Base-by-base conservation (phyloP, 2,113 vertebrate genomes). In the Centrocercus urophasianus region DNA sequence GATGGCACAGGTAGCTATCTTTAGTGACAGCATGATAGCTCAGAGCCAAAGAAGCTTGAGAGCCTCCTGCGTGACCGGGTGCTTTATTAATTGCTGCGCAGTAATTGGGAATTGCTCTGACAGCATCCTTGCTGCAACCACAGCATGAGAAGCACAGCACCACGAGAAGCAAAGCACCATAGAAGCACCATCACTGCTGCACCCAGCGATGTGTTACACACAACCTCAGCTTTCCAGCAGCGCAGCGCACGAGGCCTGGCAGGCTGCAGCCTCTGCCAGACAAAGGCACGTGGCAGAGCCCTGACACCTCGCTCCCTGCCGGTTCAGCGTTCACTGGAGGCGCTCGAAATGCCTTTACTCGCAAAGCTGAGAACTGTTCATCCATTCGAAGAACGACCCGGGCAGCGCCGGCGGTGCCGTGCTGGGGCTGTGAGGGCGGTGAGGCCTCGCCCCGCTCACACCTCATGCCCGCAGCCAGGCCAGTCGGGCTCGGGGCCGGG, bases 351-450 rank as follows among this genome's bases (percentile, higher is more conserved):
- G 2, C 38, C 2, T 40, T 61, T 3, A 3, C 47, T 60, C 1
- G 0, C 1, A 0, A 6, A 0, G 45, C 63, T n/a, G 32, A 1
- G 12, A 21, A 5, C 13, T 9, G 4, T 10, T 84, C 6, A 11
- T 7, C 76, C 22, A 63, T 70, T 59, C 28, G 40, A 57, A 25
- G 48, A 30, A 63, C 1, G 10, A 6, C 60, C 7, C 0, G 0
- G 38, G 34, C 19, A 52, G 6, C 34, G 1, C 19, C 10, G 27
- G 27, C 8, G 27, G 52, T 30, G 27, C 52, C 13, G 50, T 27
- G 50, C 17, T 27, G 25, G 24, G 24, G 25, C 50, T 4, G 50
- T 28, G 52, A 14, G 47, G 45, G 45, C 18, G 45, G 8, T 6
- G 47, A 28, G 52, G 52, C 52, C 52, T 54, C 16, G 28, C 28